Evolutionary conservation across 1,140 invertebrate species (phyloP).

Genomic region (Calephelis virginiensis): DNA sequence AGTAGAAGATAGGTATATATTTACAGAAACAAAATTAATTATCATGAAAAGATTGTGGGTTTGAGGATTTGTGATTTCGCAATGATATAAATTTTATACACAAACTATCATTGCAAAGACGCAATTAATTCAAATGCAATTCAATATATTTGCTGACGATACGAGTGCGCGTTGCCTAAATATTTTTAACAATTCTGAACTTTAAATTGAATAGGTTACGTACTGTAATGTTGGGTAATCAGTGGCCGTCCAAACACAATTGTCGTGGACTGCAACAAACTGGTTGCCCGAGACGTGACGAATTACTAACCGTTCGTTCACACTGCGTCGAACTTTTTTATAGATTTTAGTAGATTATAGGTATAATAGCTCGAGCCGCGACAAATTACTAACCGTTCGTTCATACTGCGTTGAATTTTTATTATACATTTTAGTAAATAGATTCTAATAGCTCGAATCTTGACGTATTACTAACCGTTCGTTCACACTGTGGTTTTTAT

Average conservation of each 20-base stretch:
- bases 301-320: not conserved
- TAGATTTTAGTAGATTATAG: no score
- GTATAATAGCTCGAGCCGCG: not conserved
- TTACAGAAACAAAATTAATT: no score
- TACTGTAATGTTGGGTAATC: constrained; percentile 30
- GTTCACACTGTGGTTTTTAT: not conserved
- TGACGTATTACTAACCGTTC: not conserved
- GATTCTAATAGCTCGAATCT: not conserved
- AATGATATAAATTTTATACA: no score
- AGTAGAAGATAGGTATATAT: no score
- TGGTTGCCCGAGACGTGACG: constrained; percentile 24
- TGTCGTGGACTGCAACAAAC: constrained; percentile 48
- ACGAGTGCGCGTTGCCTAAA: constrained; percentile 30
- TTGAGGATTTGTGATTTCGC: no score
- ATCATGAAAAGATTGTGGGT: no score
- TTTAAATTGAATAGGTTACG: constrained; percentile 37
- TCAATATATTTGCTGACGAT: constrained; percentile 42
- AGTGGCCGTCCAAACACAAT: constrained; percentile 26
- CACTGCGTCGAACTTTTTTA: no score
- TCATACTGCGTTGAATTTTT: no score
- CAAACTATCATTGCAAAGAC: constrained; percentile 25
- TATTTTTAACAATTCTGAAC: constrained; percentile 39
- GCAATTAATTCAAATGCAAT: constrained; percentile 29
- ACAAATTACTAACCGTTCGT: not conserved
- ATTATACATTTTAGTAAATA: no score